Evolutionary conservation across 1,140 invertebrate genomes (phyloP), one percentile per base, ranked within the genome.

Genomic region (Drosophila virilis): DNA sequence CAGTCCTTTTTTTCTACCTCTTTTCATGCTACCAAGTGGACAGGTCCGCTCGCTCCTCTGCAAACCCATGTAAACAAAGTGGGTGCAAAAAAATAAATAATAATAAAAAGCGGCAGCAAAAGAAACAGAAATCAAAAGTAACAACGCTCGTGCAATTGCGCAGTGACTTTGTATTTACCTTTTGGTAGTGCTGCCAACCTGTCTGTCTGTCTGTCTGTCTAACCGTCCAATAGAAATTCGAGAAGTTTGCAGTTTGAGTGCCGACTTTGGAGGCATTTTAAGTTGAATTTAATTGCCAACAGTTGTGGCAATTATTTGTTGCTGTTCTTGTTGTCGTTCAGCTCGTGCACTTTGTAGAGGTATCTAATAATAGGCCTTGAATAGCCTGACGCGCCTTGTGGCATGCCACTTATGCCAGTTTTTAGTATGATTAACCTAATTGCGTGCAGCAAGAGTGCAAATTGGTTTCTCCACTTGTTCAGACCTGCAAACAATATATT

Each of bases 61-160:
- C 68, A 74, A 80, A 54, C 76, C 72, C 48, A 58, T 67, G 78
- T 77, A 80, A 80, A 80, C 78, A 80, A 80, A 80, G 50, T 65
- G 59, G 54, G 48, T 60, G 40, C 12, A 38, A 28, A 42, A 13
- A 28, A 50, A 17, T 2, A 9, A 15, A 40, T 28, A n/a, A 28
- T 12, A 17, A 22, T 37, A 50, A 35, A 38, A 15, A 54, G 38
- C n/a, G 17, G 10, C 10, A 64, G 12, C 12, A 12, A 35, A n/a
- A 10, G 13, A 48, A 46, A 58, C 43, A 57, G 52, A 74, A 85
- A 85, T 85, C 80, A 76, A 85, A 85, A 78, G 82, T 85, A 78
- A 62, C 74, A 61, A 58, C 64, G 59, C 66, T 66, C 74, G 52
- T 62, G 64, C 59, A 57, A 54, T 54, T 64, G 51, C 46, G 52